phyloP scores from a whole-genome alignment of 2,888 invertebrate species.

The Oligia latruncula region DNA sequence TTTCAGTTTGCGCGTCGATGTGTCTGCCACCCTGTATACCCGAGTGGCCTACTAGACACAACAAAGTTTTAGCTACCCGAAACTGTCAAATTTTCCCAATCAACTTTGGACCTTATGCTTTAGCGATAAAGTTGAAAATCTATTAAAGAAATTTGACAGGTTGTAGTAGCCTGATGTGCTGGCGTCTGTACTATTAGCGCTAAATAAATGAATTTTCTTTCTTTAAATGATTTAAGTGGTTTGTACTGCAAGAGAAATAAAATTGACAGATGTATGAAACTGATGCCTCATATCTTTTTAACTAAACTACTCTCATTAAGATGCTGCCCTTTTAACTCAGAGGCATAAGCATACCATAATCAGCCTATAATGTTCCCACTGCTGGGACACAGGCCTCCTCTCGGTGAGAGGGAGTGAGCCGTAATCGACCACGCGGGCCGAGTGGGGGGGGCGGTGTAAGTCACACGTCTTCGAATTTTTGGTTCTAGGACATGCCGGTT shows the following conservation, averaged over 20 bases:
- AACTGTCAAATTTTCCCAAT: too few species aligned
- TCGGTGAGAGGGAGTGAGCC: background rate
- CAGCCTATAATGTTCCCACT: background rate
- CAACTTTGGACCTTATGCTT: too few species aligned
- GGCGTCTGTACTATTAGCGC: background rate
- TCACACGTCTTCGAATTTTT: background rate
- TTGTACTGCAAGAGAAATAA: background rate
- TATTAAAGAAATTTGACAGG: too few species aligned
- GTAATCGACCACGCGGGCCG: background rate
- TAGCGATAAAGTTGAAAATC: too few species aligned
- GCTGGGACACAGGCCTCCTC: background rate
- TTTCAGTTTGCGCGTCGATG: background rate
- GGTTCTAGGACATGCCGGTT: background rate
- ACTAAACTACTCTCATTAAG: background rate
- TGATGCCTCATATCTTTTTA: background rate
- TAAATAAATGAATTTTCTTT: background rate
- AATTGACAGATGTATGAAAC: background rate
- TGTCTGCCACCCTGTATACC: background rate
- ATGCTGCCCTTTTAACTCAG: background rate
- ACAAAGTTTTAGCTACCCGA: background rate
- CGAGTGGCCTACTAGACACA: background rate
- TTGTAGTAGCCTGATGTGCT: too few species aligned
- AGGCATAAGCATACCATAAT: background rate
- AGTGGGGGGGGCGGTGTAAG: background rate
- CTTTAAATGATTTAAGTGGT: background rate